phyloP scores from a whole-genome alignment of 2,888 invertebrate species.

The Laothoe populi region DNA sequence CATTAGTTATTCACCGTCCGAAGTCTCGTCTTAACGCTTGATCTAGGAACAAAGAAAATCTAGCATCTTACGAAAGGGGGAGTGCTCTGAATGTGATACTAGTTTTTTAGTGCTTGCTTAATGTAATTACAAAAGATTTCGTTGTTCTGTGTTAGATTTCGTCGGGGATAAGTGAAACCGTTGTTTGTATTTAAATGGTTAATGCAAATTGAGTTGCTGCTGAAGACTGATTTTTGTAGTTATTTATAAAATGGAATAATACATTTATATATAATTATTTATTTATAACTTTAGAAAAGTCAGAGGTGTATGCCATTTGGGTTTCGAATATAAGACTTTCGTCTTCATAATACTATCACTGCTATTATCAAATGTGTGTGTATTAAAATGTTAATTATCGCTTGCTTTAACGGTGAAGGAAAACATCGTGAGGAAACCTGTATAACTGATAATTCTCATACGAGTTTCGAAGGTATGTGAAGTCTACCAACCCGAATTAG shows the following conservation, averaged over 20 bases:
- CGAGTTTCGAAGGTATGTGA: no score
- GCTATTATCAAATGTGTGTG: no score
- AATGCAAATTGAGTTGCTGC: not conserved
- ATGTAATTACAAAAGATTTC: constrained; percentile 15
- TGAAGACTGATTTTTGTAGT: not conserved
- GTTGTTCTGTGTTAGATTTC: not conserved
- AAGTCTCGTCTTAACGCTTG: constrained; percentile 46
- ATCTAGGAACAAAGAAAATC: constrained; percentile 59
- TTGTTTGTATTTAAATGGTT: not conserved
- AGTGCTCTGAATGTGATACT: constrained; percentile 34
- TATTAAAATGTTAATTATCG: no score
- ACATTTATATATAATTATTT: no score
- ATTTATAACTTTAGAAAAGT: no score
- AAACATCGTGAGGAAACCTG: no score
- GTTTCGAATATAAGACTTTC: no score
- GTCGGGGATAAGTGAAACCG: not conserved
- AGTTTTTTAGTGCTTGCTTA: constrained; percentile 24
- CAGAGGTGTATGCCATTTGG: no score
- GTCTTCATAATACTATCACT: no score
- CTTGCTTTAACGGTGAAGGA: no score
- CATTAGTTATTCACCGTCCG: constrained; percentile 68
- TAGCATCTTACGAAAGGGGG: constrained; percentile 45
- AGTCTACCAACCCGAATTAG: no score
- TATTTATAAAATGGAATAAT: not conserved
- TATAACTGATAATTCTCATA: no score